phyloP scores from a whole-genome alignment of 35 echinoderm and acorn worm species.

The Heliocidaris erythrogramma region DNA sequence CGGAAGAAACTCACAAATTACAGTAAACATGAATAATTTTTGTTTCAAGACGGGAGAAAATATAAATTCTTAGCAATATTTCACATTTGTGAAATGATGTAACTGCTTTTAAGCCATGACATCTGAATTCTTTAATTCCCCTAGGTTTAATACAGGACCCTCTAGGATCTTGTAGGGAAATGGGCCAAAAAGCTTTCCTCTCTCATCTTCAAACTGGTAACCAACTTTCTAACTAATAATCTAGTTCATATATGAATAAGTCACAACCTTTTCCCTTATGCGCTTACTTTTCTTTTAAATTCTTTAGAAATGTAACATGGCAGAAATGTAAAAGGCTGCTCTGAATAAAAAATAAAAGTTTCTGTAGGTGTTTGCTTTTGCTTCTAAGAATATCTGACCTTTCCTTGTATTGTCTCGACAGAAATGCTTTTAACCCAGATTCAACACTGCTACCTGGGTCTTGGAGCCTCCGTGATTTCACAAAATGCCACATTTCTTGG shows the following conservation, averaged over 20 bases:
- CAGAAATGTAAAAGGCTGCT: background rate
- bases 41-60: background rate
- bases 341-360: background rate
- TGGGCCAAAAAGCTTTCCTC: too few relatives aligned
- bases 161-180: too few relatives aligned
- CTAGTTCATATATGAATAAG: too few relatives aligned
- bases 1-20: background rate
- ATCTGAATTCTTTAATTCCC: too few relatives aligned
- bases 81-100: background rate
- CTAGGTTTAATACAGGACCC: too few relatives aligned
- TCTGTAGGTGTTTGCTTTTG: background rate
- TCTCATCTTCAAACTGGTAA: too few relatives aligned
- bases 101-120: background rate
- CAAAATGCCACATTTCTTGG: background rate
- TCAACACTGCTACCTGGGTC: background rate
- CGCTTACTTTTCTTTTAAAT: too few relatives aligned
- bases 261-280: too few relatives aligned
- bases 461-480: background rate
- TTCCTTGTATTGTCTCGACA: background rate
- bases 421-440: conserved; percentile 12
- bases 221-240: too few relatives aligned
- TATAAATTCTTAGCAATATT: background rate
- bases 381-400: conserved; percentile 2
- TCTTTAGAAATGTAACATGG: background rate
- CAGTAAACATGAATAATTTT: background rate